Conservation (phyloP, 64 coral and sea anemone species). For the Montipora efflorescens region DNA sequence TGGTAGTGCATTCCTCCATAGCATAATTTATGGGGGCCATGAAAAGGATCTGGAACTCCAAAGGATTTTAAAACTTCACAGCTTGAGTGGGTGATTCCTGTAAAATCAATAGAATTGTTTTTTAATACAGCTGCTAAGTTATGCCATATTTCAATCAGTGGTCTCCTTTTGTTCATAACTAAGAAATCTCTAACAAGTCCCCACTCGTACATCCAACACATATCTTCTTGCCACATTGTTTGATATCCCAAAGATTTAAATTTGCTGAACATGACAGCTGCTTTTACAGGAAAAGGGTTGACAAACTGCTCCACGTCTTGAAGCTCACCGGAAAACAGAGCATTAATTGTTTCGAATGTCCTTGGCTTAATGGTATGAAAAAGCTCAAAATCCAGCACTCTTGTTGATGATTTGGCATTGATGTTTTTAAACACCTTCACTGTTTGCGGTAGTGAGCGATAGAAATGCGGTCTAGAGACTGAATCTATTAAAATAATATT, state of each 20-base stretch:
- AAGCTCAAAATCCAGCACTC: conserved; percentile 92
- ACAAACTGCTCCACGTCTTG: conserved; percentile 16
- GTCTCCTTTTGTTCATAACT: conserved; percentile 25
- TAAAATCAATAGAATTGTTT: conserved; percentile 73
- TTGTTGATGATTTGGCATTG: conserved; percentile 35
- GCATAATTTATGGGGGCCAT: conserved; percentile 78
- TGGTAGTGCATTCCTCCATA: conserved; percentile 93
- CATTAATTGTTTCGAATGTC: conserved; percentile 84
- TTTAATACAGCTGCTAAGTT: conserved; percentile 35
- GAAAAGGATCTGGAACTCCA: conserved; percentile 53
- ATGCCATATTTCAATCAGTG: conserved; percentile 35
- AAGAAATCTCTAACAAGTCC: conserved; percentile 66
- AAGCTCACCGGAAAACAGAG: conserved; percentile 83
- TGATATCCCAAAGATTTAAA: conserved; percentile 87
- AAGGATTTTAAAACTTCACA: conserved; percentile 63
- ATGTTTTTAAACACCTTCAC: conserved; percentile 62
- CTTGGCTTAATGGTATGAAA: conserved; percentile 90
- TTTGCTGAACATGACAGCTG: conserved; percentile 75
- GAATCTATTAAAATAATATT: conserved; percentile 93
- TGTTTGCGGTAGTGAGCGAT: conserved; percentile 86
- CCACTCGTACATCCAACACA: conserved; percentile 84
- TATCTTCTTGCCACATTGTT: conserved; percentile 94
- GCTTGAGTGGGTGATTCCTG: conserved; percentile 90
- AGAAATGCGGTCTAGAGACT: conserved; percentile 91
- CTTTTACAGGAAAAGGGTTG: conserved; percentile 31